Evolutionary conservation across 2,888 invertebrate genomes (phyloP).

Genomic region (Schrankia costaestrigalis): DNA sequence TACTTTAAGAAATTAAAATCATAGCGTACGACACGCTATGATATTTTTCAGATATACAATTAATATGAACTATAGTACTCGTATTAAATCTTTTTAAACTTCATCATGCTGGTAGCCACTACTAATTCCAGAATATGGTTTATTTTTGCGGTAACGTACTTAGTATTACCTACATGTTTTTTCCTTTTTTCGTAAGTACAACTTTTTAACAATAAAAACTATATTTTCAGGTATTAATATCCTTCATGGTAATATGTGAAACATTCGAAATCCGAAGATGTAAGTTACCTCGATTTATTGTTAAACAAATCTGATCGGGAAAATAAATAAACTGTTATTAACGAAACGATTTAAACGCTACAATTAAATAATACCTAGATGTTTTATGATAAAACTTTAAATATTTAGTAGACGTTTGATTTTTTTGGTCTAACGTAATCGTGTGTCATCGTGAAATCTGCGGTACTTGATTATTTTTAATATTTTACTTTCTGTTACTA

Average conservation of each 20-base stretch:
- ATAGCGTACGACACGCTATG: constrained; percentile 42
- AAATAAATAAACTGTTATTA: background rate
- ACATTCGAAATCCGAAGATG: constrained; percentile 37
- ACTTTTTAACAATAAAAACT: no score
- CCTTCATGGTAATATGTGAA: constrained; percentile 28
- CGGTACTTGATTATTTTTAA: no score
- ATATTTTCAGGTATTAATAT: constrained; percentile 22
- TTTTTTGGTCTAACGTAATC: no score
- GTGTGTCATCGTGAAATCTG: no score
- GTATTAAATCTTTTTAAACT: constrained; percentile 28
- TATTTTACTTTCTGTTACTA: no score
- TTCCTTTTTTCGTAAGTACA: no score
- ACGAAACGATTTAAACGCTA: constrained; percentile 1
- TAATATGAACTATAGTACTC: constrained; percentile 1
- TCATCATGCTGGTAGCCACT: constrained; percentile 39
- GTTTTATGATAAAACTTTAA: no score
- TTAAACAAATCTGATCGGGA: background rate
- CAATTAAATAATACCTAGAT: no score
- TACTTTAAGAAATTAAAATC: constrained; percentile 49
- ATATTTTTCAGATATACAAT: constrained; percentile 12
- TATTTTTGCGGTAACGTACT: constrained; percentile 41
- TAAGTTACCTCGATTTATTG: constrained; percentile 22
- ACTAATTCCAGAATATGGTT: constrained; percentile 37
- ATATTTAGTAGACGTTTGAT: no score
- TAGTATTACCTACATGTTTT: background rate